Evolutionary conservation across 2,113 vertebrate species (phyloP), one percentile per base, ranked within the genome.

Genomic region (Lasiurus cinereus): DNA sequence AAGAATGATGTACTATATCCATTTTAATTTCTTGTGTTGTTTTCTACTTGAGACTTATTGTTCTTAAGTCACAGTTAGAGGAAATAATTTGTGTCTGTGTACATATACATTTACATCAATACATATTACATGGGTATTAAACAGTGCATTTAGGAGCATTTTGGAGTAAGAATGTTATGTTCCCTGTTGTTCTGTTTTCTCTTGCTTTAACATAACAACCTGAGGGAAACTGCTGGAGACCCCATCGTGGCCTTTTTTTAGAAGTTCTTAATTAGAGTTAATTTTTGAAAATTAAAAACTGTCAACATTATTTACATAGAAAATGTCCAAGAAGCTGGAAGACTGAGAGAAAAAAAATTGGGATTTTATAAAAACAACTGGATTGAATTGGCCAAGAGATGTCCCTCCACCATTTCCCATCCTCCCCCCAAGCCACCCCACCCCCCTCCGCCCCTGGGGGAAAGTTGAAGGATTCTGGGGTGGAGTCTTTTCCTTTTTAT

Each of bases 31-130:
- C 85, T 94, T 29, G 31, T 94, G 15, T 96, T 90, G 29, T 50
- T 95, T 87, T 85, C 79, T 96, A 43, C 82, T 95, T 96, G 4
- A 3, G 64, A 96, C 82, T 87, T 89, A 77, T 62, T 76, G 64
- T 94, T 93, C 59, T 93, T 91, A 78, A 93, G 50, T 80, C 97
- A 43, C 91, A 96, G 84, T 93, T 96, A 96, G 93, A 97, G 95
- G 94, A 56, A 62, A 43, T 69, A 24, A 67, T 64, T 3, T 82
- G 7, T 31, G 2, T 72, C 3, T 83, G 19, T 24, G 64, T 73
- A 5, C 48, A 1, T 93, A 39, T 48, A 19, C 50, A 13, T 92
- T 36, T 76, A 36, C 64, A 69, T 62, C 56, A 54, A 78, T 18
- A 56, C 64, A 29, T 46, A 21, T 6, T 31, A 43, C 8, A 15